These are phyloP conservation scores for Dasyprocta punctata DNA, from an alignment of 2,113 vertebrate species.

Conservation along the genomic window DNA sequence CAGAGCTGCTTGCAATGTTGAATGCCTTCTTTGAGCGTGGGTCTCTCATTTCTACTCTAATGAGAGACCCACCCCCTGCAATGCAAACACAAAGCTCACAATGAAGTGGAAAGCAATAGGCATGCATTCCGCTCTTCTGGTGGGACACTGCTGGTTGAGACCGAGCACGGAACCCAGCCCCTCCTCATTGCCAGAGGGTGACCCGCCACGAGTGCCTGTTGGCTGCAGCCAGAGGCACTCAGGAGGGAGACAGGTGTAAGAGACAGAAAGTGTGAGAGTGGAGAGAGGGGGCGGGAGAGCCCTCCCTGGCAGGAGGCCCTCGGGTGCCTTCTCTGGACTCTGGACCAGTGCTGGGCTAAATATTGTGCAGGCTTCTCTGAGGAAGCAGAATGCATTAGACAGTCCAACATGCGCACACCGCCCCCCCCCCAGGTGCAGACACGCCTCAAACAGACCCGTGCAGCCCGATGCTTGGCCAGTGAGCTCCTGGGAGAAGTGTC, in stretches of 20 bases:
- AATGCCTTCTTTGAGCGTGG: not conserved
- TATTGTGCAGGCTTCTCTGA: not conserved
- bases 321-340: not conserved
- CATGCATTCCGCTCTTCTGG: not conserved
- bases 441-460: not conserved
- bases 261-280: not conserved
- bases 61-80: not conserved
- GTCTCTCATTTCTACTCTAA: constrained; percentile 55
- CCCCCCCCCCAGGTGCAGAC: not conserved
- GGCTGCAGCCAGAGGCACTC: not conserved
- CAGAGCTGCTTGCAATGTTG: not conserved
- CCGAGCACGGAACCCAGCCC: constrained; percentile 34
- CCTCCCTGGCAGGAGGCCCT: not conserved
- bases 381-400: not conserved
- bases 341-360: not conserved
- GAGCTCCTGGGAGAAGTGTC: not conserved
- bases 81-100: not conserved
- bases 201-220: not conserved
- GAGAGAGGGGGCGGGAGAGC: not conserved
- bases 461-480: not conserved
- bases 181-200: not conserved
- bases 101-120: not conserved
- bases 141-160: constrained; percentile 20
- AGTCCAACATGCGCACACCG: not conserved
- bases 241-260: constrained; percentile 4